Percentiles rank a stretch among this genome's conserved stretches.
Conservation (phyloP, 2,113 vertebrate species). For the Notechis scutatus region DNA sequence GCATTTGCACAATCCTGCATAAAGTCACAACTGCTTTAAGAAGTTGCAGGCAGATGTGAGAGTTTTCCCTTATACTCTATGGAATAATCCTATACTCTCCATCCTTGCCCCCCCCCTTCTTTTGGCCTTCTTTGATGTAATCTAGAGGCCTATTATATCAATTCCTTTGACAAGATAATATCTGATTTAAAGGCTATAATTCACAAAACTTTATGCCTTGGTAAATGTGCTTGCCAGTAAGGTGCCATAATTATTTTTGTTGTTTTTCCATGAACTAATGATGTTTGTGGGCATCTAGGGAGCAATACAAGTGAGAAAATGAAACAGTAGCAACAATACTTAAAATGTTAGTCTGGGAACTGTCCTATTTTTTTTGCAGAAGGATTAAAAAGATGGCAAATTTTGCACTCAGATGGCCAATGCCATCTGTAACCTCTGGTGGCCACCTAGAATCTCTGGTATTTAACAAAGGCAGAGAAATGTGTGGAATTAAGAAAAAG, state of each 20-base stretch:
- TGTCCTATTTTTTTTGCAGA: background rate
- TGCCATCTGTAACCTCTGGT: background rate
- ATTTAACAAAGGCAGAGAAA: background rate
- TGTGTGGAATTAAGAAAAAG: background rate
- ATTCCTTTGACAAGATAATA: background rate
- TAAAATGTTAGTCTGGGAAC: background rate
- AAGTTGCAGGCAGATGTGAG: background rate
- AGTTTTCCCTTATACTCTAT: background rate
- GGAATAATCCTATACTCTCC: background rate
- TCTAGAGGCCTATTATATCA: background rate
- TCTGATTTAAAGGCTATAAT: background rate
- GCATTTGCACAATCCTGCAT: background rate
- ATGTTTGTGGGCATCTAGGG: background rate
- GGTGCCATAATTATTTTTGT: background rate
- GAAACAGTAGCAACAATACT: background rate
- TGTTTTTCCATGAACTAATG: background rate
- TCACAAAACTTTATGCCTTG: background rate
- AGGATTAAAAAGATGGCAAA: background rate
- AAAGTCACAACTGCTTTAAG: background rate
- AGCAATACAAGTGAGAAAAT: background rate
- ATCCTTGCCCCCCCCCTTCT: background rate
- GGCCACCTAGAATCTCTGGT: background rate
- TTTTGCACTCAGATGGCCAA: background rate
- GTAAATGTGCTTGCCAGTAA: background rate
- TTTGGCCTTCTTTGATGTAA: background rate